These are phyloP conservation scores for Lithosia quadra DNA, from an alignment of 2,888 invertebrate genomes.

Conservation along the genomic window DNA sequence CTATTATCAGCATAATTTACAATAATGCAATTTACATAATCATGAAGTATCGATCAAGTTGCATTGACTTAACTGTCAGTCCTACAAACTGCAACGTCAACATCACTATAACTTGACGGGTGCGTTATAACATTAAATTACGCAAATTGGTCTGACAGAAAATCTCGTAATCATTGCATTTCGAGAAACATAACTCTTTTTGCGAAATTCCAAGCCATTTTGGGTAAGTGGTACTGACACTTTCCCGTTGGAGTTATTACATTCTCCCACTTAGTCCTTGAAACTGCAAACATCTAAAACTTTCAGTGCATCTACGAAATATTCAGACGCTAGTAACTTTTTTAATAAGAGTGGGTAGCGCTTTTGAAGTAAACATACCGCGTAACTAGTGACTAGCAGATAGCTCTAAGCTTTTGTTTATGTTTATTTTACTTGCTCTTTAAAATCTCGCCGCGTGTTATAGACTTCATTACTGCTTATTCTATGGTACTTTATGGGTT, in stretches of 20 bases:
- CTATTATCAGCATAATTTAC: no score
- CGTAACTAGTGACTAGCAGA: conserved; percentile 1
- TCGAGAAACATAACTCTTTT: no score
- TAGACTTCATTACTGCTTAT: conserved; percentile 27
- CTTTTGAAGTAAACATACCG: conserved; percentile 27
- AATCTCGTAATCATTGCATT: no score
- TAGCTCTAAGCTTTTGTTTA: conserved; percentile 24
- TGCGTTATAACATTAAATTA: no score
- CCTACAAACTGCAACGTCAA: not conserved
- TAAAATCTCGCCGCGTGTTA: conserved; percentile 30
- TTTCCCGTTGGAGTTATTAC: not conserved
- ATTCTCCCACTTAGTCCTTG: not conserved
- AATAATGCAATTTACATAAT: not conserved
- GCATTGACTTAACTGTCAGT: not conserved
- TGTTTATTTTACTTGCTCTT: conserved; percentile 43
- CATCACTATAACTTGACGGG: no score
- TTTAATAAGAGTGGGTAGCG: conserved; percentile 42
- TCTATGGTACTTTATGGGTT: conserved; percentile 21
- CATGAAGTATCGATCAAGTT: not conserved
- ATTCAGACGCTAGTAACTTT: conserved; percentile 30
- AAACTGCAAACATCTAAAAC: conserved; percentile 23
- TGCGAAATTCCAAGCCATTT: no score
- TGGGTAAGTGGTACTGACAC: not conserved
- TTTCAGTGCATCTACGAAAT: conserved; percentile 15
- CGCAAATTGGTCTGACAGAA: no score